These are phyloP conservation scores for Diadophis punctatus DNA, from an alignment of 2,113 vertebrate species.

Conservation along the genomic window DNA sequence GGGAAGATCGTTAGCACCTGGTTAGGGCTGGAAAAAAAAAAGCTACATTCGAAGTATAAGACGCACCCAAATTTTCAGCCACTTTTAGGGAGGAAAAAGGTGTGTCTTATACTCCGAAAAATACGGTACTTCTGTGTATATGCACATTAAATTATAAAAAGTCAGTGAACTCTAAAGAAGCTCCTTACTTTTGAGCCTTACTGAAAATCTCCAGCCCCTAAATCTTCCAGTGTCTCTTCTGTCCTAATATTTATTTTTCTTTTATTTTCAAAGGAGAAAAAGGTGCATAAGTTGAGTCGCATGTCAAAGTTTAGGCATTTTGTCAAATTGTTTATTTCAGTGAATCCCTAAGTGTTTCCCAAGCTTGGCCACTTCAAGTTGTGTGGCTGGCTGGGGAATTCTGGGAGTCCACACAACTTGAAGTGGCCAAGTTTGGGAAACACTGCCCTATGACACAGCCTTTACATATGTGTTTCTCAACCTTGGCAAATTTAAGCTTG, in stretches of 20 bases:
- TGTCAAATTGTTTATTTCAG: background rate
- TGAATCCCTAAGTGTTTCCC: background rate
- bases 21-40: too few species aligned
- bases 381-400: too few species aligned
- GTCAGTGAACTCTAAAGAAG: background rate
- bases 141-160: background rate
- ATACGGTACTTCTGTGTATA: too few species aligned
- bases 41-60: too few species aligned
- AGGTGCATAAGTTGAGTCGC: background rate
- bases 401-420: too few species aligned
- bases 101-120: too few species aligned
- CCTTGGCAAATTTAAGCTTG: too few species aligned
- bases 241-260: background rate
- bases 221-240: background rate
- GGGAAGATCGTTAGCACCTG: too few species aligned
- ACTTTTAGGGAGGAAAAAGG: too few species aligned
- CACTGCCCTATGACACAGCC: background rate
- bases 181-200: background rate
- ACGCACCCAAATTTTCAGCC: too few species aligned
- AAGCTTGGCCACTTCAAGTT: too few species aligned
- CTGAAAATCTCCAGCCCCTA: background rate
- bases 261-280: background rate
- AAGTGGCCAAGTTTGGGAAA: too few species aligned
- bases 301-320: background rate
- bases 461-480: background rate